phyloP scores from a whole-genome alignment of 2,113 vertebrate species.

The Albula goreensis region DNA sequence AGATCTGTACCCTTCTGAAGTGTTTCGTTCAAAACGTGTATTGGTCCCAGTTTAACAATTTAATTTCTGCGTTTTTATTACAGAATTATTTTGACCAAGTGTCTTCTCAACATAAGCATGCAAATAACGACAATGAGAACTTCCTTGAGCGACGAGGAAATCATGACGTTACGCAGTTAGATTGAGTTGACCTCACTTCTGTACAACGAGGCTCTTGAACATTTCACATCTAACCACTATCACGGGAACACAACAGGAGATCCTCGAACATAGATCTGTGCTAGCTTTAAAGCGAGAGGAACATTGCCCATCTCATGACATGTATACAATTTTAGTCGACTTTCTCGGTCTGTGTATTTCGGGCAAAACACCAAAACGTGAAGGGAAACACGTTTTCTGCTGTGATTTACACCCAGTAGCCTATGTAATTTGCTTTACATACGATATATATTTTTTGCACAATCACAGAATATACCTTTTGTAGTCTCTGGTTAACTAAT shows the following conservation, averaged over 20 bases:
- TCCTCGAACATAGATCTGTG: not conserved
- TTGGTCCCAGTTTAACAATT: not conserved
- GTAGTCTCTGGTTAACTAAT: no score
- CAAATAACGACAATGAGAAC: not conserved
- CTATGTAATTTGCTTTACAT: no score
- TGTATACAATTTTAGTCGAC: not conserved
- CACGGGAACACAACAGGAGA: not conserved
- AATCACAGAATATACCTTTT: no score
- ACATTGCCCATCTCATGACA: not conserved
- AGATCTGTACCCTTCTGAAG: not conserved
- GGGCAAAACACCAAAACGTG: not conserved
- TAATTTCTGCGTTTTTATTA: not conserved
- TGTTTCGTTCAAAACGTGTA: not conserved
- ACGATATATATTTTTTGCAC: no score
- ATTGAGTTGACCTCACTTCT: not conserved
- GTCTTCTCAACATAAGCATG: not conserved
- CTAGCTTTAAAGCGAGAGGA: not conserved
- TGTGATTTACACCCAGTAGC: no score
- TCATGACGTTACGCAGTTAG: not conserved
- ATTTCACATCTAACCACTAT: not conserved
- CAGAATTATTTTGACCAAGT: not conserved
- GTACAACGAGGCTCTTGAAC: not conserved
- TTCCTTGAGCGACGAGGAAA: not conserved
- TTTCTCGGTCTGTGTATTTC: not conserved
- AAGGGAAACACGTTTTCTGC: not conserved